phyloP scores from a whole-genome alignment of 2,113 vertebrate genomes.

The Acrocephalus kingi region DNA sequence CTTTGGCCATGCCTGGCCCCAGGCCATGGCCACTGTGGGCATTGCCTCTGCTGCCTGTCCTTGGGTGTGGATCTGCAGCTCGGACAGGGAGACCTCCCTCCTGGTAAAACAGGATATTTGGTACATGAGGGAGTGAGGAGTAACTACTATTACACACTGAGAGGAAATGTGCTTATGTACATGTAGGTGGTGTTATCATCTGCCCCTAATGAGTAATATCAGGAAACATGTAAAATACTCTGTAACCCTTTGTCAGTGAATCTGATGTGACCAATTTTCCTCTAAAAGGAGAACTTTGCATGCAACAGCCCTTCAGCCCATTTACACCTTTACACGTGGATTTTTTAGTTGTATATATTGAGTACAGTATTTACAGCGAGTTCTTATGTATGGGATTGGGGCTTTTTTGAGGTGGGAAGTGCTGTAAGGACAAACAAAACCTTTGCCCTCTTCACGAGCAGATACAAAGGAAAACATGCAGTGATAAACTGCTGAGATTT shows the following conservation, averaged over 20 bases:
- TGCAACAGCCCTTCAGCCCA: background rate
- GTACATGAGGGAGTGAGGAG: background rate
- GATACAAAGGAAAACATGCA: background rate
- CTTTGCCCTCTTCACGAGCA: background rate
- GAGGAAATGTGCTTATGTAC: background rate
- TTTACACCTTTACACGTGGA: background rate
- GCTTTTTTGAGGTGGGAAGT: background rate
- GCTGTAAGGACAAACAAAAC: background rate
- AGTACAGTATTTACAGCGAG: background rate
- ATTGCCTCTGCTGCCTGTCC: background rate
- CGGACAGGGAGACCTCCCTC: background rate
- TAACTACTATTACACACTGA: accelerated
- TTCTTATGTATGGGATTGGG: background rate
- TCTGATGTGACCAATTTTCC: background rate
- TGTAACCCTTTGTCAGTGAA: background rate
- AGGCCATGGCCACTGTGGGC: background rate
- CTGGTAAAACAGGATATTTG: background rate
- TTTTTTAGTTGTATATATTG: background rate
- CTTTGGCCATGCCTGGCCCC: too few relatives aligned
- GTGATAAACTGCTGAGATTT: background rate
- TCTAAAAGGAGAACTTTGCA: background rate
- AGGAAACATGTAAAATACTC: background rate
- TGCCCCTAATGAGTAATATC: background rate
- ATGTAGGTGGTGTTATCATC: background rate
- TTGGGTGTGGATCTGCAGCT: background rate